Base-by-base conservation (phyloP, 2,113 vertebrate species). In the Amblyopsis rosae region DNA sequence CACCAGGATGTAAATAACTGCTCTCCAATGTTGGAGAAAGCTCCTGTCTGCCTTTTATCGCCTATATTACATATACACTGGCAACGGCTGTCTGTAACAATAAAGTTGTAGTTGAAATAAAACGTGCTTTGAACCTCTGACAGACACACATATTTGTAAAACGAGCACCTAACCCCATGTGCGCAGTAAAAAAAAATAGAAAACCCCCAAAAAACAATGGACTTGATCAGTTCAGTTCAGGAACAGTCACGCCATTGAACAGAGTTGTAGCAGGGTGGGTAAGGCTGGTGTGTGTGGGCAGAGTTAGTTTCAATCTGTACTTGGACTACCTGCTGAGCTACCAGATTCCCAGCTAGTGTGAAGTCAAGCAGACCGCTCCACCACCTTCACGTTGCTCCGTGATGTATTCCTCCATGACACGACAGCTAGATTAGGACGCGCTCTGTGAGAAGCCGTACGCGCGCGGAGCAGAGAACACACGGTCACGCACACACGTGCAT, bases 281-380 rank as follows among this genome's bases (percentile, higher is more conserved):
- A 77, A 78, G 83, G 83, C 78, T 26, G 26, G 26, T 26, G 26
- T 26, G 26, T 26, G 26, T 26, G 80, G 80, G 84, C 81, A 73
- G 81, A 82, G 73, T 88, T 87, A 72, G 85, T 83, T 91, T 88
- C 85, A 85, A 86, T 88, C 85, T 85, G 79, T 81, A 75, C 84
- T 82, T 50, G n/a, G 80, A 80, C 89, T 88, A 86, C 90, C 90
- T 91, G 90, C 88, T 90, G 91, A 85, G 91, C 84, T 87, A 87
- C 82, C 81, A 88, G 89, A 91, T 90, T 83, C 90, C 84, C 75
- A 83, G 84, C 63, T 77, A 88, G 92, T 80, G 88, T 86, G 85
- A 91, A 90, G 83, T 89, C 87, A 87, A 84, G 75, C 76, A 89
- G 85, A 85, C 87, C 72, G 82, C 83, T 84, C 86, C 80, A 78